Evolutionary conservation across 2,113 vertebrate species (phyloP).

Genomic region (Gnathonemus longibarbis): DNA sequence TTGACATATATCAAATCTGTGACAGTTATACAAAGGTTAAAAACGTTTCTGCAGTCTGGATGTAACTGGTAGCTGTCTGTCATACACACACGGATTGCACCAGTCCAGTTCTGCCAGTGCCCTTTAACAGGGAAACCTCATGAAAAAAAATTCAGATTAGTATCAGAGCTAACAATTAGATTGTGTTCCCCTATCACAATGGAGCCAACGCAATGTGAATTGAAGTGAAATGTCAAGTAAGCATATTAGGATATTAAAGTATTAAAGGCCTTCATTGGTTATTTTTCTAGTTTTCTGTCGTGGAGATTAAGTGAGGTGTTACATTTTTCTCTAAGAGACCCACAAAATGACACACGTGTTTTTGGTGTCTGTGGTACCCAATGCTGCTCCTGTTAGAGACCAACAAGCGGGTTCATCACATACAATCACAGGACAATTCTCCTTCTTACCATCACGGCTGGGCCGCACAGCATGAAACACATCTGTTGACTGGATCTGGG

Average conservation of each 20-base stretch:
- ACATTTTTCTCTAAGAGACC: background rate
- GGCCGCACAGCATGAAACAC: background rate
- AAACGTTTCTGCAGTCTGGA: background rate
- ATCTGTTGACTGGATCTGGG: background rate
- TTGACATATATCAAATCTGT: background rate
- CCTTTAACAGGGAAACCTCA: background rate
- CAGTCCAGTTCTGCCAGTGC: background rate
- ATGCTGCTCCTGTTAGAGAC: background rate
- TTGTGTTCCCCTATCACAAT: background rate
- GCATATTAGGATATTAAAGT: background rate
- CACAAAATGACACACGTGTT: background rate
- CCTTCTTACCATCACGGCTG: background rate
- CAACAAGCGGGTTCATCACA: background rate
- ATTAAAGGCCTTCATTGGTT: background rate
- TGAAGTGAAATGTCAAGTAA: background rate
- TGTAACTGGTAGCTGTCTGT: background rate
- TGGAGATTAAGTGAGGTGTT: background rate
- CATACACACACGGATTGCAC: background rate
- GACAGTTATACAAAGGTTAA: slow-evolving; percentile 5
- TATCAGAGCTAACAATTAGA: background rate
- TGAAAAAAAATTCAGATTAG: background rate
- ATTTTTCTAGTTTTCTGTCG: background rate
- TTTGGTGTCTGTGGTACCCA: background rate
- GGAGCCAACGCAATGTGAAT: background rate
- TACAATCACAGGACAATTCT: background rate